These are phyloP conservation scores for Hydropsyche tenuis DNA, from an alignment of 1,140 invertebrate species.

Conservation along the genomic window DNA sequence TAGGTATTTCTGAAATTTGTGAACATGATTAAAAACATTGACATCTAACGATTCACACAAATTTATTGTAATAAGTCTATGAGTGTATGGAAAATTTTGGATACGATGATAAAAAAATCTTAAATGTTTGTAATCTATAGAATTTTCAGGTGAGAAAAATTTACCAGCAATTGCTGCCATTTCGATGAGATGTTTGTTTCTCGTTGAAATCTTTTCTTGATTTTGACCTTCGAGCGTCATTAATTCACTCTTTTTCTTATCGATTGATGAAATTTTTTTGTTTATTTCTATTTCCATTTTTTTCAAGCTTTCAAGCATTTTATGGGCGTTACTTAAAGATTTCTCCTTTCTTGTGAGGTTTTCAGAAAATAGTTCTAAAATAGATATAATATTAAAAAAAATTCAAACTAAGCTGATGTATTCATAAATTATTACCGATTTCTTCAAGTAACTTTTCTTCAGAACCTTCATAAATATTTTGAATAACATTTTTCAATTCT, in stretches of 20 bases:
- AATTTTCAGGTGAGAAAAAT: too few species aligned
- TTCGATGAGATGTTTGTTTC: conserved; percentile 55
- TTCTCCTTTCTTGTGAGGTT: conserved; percentile 57
- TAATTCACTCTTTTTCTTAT: conserved; percentile 58
- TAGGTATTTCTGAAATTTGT: conserved; percentile 14
- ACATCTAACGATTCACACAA: too few species aligned
- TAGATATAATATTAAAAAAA: conserved; percentile 26
- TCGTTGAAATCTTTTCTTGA: conserved; percentile 59
- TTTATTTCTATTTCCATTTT: conserved; percentile 58
- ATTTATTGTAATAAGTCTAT: too few species aligned
- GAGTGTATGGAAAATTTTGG: too few species aligned
- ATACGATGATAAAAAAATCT: too few species aligned
- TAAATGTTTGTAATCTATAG: too few species aligned
- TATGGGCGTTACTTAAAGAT: conserved; percentile 57
- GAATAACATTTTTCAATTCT: conserved; percentile 64
- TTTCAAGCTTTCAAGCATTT: conserved; percentile 56
- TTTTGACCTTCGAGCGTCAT: conserved; percentile 59
- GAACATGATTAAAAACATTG: not conserved
- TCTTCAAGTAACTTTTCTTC: conserved; percentile 68
- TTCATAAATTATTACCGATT: conserved; percentile 58
- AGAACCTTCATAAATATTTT: conserved; percentile 67
- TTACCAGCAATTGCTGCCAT: conserved; percentile 59
- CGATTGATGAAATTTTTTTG: conserved; percentile 58
- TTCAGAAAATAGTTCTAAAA: conserved; percentile 51
- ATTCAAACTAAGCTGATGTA: not conserved